Evolutionary conservation across 2,797 vertebrate species (phyloP).

Genomic region (Premnoplex brunnescens): DNA sequence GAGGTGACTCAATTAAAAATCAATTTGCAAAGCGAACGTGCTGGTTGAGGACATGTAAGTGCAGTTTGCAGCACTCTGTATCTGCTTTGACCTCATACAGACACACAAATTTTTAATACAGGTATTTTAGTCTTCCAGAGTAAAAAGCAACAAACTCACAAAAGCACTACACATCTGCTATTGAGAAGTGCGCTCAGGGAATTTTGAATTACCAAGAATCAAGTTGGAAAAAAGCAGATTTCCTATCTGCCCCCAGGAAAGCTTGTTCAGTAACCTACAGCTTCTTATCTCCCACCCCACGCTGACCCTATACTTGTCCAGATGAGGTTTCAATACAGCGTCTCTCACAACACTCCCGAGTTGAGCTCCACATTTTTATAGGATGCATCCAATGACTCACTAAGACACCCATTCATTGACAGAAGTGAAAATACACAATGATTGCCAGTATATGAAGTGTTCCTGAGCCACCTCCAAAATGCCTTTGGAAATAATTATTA

Average conservation of each 20-base stretch:
- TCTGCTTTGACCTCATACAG: neutral
- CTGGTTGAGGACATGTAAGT: neutral
- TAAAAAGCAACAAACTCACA: neutral
- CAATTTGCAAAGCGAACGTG: neutral
- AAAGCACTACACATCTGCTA: neutral
- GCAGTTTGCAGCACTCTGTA: neutral
- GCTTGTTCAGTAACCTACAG: neutral
- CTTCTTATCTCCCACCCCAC: neutral
- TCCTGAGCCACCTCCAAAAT: constrained; percentile 52
- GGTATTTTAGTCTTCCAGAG: neutral
- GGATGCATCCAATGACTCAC: constrained; percentile 48
- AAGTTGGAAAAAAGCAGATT: neutral
- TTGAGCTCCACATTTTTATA: constrained; percentile 2
- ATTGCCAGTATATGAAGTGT: constrained; percentile 24
- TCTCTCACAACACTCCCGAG: constrained; percentile 8
- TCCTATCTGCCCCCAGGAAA: neutral
- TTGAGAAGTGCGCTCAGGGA: neutral
- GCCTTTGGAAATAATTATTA: constrained; percentile 43
- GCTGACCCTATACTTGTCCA: neutral
- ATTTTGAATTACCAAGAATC: neutral
- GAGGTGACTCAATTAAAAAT: neutral
- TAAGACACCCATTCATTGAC: constrained; percentile 46
- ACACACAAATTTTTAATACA: neutral
- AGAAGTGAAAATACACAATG: constrained; percentile 33
- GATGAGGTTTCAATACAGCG: neutral